These are phyloP conservation scores for Crossaster papposus DNA, from an alignment of 53 echinoderm and acorn worm genomes.

Conservation along the genomic window DNA sequence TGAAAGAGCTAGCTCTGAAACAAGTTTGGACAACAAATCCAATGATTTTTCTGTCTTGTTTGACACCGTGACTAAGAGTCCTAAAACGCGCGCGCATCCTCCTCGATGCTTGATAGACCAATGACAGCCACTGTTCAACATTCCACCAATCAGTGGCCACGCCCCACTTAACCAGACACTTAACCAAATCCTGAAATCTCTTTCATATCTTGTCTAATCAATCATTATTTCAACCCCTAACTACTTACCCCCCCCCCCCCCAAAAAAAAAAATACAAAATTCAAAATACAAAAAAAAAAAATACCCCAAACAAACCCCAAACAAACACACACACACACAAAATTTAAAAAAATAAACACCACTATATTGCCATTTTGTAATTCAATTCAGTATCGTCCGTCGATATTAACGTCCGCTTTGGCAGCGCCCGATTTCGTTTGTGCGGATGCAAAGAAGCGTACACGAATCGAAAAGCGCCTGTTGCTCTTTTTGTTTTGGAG, in stretches of 20 bases:
- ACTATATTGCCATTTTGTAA: background rate
- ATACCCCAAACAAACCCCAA: too few species aligned
- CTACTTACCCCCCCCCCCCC: background rate
- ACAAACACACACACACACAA: too few species aligned
- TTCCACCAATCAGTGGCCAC: constrained; percentile 57
- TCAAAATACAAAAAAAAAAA: too few species aligned
- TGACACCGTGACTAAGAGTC: background rate
- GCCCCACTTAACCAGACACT: constrained; percentile 57
- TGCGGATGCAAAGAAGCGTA: background rate
- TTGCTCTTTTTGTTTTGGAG: constrained; percentile 31
- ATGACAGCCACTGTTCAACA: constrained; percentile 20
- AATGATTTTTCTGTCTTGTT: background rate
- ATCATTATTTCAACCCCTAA: background rate
- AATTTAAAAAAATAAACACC: background rate
- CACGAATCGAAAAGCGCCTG: constrained; percentile 7
- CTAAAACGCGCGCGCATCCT: background rate
- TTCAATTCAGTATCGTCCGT: background rate
- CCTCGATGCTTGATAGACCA: background rate
- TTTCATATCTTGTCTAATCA: constrained; percentile 3
- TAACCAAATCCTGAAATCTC: constrained; percentile 28
- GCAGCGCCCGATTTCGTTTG: background rate
- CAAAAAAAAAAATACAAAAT: background rate
- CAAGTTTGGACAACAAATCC: background rate
- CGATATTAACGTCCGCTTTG: background rate
- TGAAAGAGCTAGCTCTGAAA: too few species aligned